These are phyloP conservation scores for Kradibia gibbosae DNA, from an alignment of 1,140 invertebrate species.

Conservation along the genomic window DNA sequence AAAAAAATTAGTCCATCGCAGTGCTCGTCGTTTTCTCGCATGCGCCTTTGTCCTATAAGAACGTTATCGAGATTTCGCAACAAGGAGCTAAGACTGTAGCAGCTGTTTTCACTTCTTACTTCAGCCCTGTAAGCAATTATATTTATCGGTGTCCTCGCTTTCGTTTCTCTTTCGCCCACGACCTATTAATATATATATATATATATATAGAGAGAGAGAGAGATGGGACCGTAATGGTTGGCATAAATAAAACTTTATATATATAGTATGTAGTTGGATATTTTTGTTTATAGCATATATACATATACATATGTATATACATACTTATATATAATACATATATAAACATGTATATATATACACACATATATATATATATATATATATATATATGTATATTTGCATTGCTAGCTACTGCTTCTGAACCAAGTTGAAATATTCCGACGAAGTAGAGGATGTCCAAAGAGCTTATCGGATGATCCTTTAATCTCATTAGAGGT, in stretches of 20 bases:
- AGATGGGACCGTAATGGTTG: background rate
- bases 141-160: background rate
- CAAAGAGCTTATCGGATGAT: slow-evolving; percentile 58
- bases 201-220: no score
- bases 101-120: slow-evolving; percentile 7
- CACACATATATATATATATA: background rate
- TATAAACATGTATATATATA: no score
- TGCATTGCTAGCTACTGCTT: slow-evolving; percentile 9
- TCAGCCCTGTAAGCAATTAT: background rate
- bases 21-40: background rate
- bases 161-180: background rate
- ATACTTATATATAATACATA: no score
- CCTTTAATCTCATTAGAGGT: slow-evolving; percentile 57
- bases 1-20: background rate
- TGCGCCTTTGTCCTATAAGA: background rate
- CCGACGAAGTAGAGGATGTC: slow-evolving; percentile 54
- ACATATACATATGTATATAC: background rate
- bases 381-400: background rate
- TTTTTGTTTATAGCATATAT: slow-evolving; percentile 1
- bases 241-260: slow-evolving; percentile 14
- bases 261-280: no score
- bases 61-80: slow-evolving; percentile 17
- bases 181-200: no score
- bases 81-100: slow-evolving; percentile 4
- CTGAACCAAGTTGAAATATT: slow-evolving; percentile 51